Percentiles rank a stretch among this genome's conserved stretches.
These are phyloP conservation scores for Streblospio benedicti DNA, from an alignment of 1,140 invertebrate species.

Conservation along the genomic window DNA sequence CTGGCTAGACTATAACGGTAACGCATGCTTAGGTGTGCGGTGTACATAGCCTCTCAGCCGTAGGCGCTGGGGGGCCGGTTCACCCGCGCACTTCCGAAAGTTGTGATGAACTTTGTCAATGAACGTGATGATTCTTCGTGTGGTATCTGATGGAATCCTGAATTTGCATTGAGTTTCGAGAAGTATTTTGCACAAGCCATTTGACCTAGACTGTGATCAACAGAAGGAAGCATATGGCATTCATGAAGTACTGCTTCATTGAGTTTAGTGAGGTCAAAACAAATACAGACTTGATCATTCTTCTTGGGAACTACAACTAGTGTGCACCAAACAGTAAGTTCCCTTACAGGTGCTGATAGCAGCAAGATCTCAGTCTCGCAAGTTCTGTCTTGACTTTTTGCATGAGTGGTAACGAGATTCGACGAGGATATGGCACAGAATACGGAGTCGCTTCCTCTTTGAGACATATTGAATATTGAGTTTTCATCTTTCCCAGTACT, in stretches of 20 bases:
- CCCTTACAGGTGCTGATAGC: constrained; percentile 21
- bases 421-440: background rate
- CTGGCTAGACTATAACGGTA: too few species aligned
- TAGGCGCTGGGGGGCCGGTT: too few species aligned
- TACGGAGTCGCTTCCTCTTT: background rate
- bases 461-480: background rate
- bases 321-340: too few species aligned
- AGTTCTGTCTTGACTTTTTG: constrained; percentile 22
- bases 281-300: constrained; percentile 12
- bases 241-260: background rate
- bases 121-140: constrained; percentile 13
- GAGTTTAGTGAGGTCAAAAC: constrained; percentile 4
- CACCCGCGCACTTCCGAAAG: constrained; percentile 19
- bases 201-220: constrained; percentile 3
- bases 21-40: too few species aligned
- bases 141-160: constrained; percentile 22
- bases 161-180: constrained; percentile 20
- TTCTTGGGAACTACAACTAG: constrained; percentile 16
- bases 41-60: too few species aligned
- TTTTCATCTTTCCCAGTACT: background rate
- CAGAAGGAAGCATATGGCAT: background rate
- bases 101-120: constrained; percentile 12
- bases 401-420: background rate
- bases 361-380: constrained; percentile 22
- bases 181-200: constrained; percentile 4